Evolutionary conservation across 2,797 vertebrate species (phyloP).

Genomic region (Lacerta bilineata): DNA sequence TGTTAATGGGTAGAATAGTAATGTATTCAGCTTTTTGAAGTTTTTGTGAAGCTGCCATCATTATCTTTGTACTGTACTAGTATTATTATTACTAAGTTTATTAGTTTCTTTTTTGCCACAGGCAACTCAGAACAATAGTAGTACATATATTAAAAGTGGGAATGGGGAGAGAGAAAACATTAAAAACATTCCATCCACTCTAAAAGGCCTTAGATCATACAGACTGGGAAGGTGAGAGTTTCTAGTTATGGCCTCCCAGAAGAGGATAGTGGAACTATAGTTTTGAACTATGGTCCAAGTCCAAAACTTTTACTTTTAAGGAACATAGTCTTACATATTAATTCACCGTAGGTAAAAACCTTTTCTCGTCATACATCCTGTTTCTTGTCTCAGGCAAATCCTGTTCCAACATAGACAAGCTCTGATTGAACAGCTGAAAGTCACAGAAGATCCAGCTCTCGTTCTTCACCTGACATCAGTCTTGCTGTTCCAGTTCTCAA

Average conservation of each 20-base stretch:
- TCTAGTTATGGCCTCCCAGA: too few species aligned
- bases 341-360: neutral
- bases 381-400: slow-evolving; percentile 78
- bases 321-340: neutral
- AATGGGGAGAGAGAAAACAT: too few species aligned
- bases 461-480: slow-evolving; percentile 92
- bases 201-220: too few species aligned
- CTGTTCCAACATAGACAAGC: slow-evolving; percentile 93
- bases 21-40: neutral
- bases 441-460: slow-evolving; percentile 91
- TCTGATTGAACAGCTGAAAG: slow-evolving; percentile 91
- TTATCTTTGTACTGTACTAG: neutral
- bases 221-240: neutral
- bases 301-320: neutral
- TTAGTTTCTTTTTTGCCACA: too few species aligned
- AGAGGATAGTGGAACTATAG: neutral
- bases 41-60: neutral
- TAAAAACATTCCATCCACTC: too few species aligned
- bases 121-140: too few species aligned
- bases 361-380: slow-evolving; percentile 36
- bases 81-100: too few species aligned
- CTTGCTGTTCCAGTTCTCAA: slow-evolving; percentile 91
- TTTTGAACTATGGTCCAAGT: neutral
- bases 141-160: too few species aligned
- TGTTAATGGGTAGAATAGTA: neutral